Base-by-base conservation (phyloP, 2,797 vertebrate genomes). In the Poeciliopsis infans region DNA sequence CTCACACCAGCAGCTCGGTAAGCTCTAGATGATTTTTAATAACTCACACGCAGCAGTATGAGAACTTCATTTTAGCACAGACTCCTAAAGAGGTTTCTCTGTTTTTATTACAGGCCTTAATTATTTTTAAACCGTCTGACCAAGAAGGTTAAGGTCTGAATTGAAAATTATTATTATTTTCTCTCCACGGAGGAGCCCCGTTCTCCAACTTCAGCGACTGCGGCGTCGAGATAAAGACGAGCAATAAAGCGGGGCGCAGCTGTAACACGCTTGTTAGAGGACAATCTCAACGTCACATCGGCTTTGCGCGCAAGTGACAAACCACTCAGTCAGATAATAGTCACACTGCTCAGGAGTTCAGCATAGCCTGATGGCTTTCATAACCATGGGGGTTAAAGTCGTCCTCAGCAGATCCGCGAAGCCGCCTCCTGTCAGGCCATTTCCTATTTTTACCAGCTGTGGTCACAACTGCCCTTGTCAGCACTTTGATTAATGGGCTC, bases 221-320 rank as follows among this genome's bases (percentile, higher is more conserved):
- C 41, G 28, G 72, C 7, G 74, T 39, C 20, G 57, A 79, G 79
- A 86, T 84, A 75, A 86, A 88, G 83, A 86, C 68, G 20, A 84
- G 87, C 78, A 77, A 81, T 81, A 88, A 89, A 90, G 85, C 85
- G 78, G 76, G 81, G 81, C 11, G 39, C 76, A 80, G 86, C 85
- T 90, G 76, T 85, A 86, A 87, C 76, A 76, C 12, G 7, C 85
- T 86, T 85, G 85, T 87, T 86, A 87, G 90, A 94, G 89, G 91
- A 91, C 93, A 83, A 79, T 85, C 86, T 92, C 91, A 93, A 92
- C 90, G 92, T 92, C 94, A 91, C 81, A 83, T 87, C 92, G 92
- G 94, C 88, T 93, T 90, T 68, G 89, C 88, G 89, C 86, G 82
- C 73, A 86, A 88, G 75, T 70, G 78, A 83, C 78, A 43, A 73